Percentiles rank a stretch among this genome's conserved stretches.
These are phyloP conservation scores for Cladopsammia gracilis DNA, from an alignment of 64 coral and sea anemone species.

Conservation along the genomic window DNA sequence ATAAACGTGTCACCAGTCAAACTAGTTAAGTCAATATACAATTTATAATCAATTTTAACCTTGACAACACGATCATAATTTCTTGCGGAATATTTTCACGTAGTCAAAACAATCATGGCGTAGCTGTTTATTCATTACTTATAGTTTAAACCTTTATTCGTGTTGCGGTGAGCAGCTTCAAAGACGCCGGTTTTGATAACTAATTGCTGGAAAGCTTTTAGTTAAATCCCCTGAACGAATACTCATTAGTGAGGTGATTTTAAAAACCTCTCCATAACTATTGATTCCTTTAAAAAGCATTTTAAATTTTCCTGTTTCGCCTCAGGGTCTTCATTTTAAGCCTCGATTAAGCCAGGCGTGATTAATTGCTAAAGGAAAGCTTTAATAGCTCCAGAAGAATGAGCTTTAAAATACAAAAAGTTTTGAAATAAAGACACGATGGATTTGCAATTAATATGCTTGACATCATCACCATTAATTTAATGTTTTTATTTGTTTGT, in stretches of 20 bases:
- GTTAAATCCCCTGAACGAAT: conserved; percentile 11
- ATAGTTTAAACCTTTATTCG: background rate
- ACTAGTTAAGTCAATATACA: too few relatives aligned
- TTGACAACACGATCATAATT: too few relatives aligned
- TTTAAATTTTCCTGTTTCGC: conserved; percentile 2
- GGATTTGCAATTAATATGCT: background rate
- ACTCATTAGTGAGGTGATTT: background rate
- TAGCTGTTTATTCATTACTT: conserved; percentile 2
- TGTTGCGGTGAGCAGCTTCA: background rate
- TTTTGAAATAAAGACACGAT: background rate
- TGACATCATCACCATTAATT: background rate
- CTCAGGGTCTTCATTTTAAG: background rate
- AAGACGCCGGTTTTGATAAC: background rate
- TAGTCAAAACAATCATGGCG: background rate
- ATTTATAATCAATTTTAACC: too few relatives aligned
- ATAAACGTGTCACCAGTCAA: too few relatives aligned
- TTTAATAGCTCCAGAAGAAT: background rate
- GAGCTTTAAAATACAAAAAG: background rate
- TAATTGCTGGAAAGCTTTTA: conserved; percentile 10
- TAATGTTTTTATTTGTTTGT: background rate
- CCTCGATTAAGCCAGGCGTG: too few relatives aligned
- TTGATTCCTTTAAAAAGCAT: background rate
- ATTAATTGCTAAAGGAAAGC: background rate
- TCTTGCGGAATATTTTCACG: background rate
- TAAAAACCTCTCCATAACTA: background rate